Evolutionary conservation across 2,797 vertebrate species (phyloP), one percentile per base, ranked within the genome.

Genomic region (Anisognathus igniventris): DNA sequence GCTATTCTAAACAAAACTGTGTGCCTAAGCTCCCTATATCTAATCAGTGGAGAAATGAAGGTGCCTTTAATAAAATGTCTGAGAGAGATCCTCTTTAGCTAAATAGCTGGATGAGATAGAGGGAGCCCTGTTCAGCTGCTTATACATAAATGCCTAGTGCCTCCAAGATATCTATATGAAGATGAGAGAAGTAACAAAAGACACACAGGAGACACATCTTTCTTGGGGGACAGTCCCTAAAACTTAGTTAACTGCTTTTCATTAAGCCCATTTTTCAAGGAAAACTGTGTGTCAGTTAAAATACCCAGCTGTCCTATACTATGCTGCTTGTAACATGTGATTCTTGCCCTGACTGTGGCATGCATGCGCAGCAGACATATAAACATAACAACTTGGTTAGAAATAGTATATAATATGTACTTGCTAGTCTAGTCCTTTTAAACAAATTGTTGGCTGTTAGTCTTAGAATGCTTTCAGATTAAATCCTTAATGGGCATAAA

Each of bases 401-500:
- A 61, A 66, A n/a, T 22, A 27, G 28, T 37, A 25, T 58, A 35
- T 51, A 48, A n/a, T n/a, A 30, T 12, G 14, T 30, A 27, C 33
- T 71, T 83, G 54, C 79, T 88, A 54, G 83, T 48, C 30, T 28
- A 31, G 44, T 42, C 79, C 37, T 72, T 92, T 81, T 64, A 84
- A 92, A 90, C 28, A 91, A 86, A 91, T 73, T 67, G 54, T 42
- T 81, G 62, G 37, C 62, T 78, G 40, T 94, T 91, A 92, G 58
- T 88, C 58, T 72, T 44, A 66, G 31, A 83, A 92, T 17, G 73
- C 72, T 81, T 88, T 94, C 73, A 73, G 44, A 35, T 94, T 75
- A 84, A 91, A 84, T 78, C 62, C 39, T 79, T 73, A 86, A 92
- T 79, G 82, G 70, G 47, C 70, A 35, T 86, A 91, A 96, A 88